These are phyloP conservation scores for Aleiodes sp. DNA, from an alignment of 1,140 invertebrate genomes.

Conservation along the genomic window DNA sequence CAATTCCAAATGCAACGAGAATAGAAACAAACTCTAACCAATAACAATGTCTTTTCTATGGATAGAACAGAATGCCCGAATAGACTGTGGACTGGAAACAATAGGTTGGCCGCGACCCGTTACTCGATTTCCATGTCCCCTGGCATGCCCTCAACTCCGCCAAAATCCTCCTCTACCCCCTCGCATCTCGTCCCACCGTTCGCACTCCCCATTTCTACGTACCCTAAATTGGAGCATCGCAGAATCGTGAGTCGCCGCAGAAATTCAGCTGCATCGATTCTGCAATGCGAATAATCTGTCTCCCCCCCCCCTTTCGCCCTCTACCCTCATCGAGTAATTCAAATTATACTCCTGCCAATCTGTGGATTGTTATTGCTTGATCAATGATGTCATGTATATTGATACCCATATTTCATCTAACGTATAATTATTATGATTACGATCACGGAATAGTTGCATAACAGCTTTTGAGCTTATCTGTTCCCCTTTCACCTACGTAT, in stretches of 20 bases:
- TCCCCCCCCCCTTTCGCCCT: too few species aligned
- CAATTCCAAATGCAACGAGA: too few species aligned
- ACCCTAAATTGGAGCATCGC: not conserved
- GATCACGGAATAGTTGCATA: too few species aligned
- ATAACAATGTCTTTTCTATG: slow-evolving; percentile 20
- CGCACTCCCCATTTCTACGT: not conserved
- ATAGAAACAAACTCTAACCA: too few species aligned
- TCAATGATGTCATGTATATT: too few species aligned
- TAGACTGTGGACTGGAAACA: not conserved
- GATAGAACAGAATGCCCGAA: slow-evolving; percentile 4
- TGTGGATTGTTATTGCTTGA: not conserved
- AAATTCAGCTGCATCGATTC: slow-evolving; percentile 18
- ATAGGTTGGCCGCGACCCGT: not conserved
- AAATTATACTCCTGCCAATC: slow-evolving; percentile 2
- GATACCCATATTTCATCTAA: too few species aligned
- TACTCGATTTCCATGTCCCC: slow-evolving; percentile 16
- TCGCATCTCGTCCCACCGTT: not conserved
- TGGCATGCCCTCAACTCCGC: slow-evolving; percentile 6
- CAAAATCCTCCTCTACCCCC: not conserved
- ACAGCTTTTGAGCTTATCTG: not conserved
- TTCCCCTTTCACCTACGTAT: not conserved
- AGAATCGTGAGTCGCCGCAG: not conserved
- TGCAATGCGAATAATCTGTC: slow-evolving; percentile 8
- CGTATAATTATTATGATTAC: too few species aligned
- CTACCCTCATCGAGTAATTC: slow-evolving; percentile 7